Percentiles rank a stretch among this genome's conserved stretches.
Evolutionary conservation across 2,888 invertebrate genomes (phyloP).

Genomic region (Chaitophorus viminalis): DNA sequence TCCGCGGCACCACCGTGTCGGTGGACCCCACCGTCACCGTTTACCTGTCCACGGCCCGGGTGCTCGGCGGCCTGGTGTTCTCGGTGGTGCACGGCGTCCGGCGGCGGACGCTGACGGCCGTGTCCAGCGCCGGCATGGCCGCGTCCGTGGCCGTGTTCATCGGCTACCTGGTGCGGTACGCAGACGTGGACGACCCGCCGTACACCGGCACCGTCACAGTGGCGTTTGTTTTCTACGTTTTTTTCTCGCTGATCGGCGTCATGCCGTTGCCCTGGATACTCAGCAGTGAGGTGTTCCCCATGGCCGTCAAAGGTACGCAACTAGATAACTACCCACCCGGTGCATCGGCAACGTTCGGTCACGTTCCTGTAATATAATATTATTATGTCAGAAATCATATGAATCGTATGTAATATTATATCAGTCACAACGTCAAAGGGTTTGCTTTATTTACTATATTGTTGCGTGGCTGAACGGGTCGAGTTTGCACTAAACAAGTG

Average conservation of each 20-base stretch:
- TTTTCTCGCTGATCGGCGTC: constrained; percentile 24
- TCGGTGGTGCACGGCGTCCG: not conserved
- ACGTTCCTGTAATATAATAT: too few species aligned
- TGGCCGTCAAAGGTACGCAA: constrained; percentile 37
- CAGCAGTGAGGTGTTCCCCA: constrained; percentile 50
- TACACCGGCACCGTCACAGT: not conserved
- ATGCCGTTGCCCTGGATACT: constrained; percentile 39
- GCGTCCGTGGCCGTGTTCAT: constrained; percentile 1
- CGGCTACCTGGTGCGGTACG: constrained; percentile 8
- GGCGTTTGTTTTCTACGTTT: constrained; percentile 25
- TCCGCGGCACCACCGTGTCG: not conserved
- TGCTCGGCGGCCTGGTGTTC: constrained; percentile 1
- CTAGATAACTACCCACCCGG: too few species aligned
- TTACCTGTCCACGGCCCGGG: not conserved
- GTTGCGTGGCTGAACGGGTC: too few species aligned
- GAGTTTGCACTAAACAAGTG: too few species aligned
- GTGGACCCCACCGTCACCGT: not conserved
- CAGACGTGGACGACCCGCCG: not conserved
- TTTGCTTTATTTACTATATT: too few species aligned
- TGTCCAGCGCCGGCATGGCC: constrained; percentile 34
- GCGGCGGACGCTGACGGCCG: not conserved
- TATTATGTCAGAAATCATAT: too few species aligned
- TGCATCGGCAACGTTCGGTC: too few species aligned
- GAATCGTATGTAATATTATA: too few species aligned
- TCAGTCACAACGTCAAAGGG: too few species aligned